These are phyloP conservation scores for Chironex yamaguchii DNA, from an alignment of 30 jellyfish, hydroid and myxozoan species.

Conservation along the genomic window DNA sequence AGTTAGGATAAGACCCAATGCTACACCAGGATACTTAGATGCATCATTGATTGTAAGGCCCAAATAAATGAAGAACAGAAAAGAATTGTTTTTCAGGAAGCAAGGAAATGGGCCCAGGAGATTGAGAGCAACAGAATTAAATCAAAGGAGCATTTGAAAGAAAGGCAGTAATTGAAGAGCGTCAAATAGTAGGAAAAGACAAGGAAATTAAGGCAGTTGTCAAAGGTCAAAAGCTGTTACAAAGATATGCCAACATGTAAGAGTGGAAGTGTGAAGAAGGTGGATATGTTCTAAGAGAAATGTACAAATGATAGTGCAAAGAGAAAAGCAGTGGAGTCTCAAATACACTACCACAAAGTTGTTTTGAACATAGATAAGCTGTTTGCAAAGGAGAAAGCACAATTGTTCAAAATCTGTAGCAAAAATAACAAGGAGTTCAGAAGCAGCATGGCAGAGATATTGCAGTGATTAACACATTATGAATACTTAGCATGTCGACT, in stretches of 20 bases:
- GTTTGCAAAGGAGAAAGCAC: slow-evolving; percentile 2
- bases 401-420: slow-evolving; percentile 29
- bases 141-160: slow-evolving; percentile 3
- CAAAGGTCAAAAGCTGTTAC: background rate
- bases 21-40: slow-evolving; percentile 3
- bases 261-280: background rate
- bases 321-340: slow-evolving; percentile 4
- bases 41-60: too few relatives aligned
- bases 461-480: too few relatives aligned
- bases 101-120: slow-evolving; percentile 45
- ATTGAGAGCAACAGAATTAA: slow-evolving; percentile 1
- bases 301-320: background rate
- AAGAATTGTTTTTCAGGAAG: slow-evolving; percentile 3
- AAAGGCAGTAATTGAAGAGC: background rate
- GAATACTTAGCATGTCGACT: too few relatives aligned
- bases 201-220: slow-evolving; percentile 6
- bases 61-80: slow-evolving; percentile 5
- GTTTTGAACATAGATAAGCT: background rate
- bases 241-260: background rate
- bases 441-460: too few relatives aligned
- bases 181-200: background rate
- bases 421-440: too few relatives aligned
- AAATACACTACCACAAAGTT: background rate
- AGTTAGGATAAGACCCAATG: background rate
- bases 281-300: too few relatives aligned